Evolutionary conservation across 2,113 vertebrate species (phyloP).

Genomic region (Tapirus terrestris): DNA sequence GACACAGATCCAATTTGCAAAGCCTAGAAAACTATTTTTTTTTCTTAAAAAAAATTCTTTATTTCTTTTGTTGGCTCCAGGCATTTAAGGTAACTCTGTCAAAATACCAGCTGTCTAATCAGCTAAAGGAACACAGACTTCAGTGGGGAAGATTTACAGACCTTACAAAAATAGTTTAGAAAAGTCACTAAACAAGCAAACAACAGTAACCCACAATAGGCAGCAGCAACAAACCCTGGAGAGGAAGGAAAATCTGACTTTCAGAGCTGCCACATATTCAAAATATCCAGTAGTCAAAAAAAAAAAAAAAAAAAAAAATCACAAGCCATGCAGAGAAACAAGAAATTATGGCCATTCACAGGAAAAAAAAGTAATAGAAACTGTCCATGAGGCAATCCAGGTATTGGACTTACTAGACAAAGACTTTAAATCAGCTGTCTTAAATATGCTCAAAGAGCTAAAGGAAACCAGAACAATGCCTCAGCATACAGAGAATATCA

Average conservation of each 20-base stretch:
- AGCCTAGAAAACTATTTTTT: background rate
- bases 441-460: background rate
- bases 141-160: background rate
- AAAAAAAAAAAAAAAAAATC: background rate
- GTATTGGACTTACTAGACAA: background rate
- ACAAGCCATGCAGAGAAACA: background rate
- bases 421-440: background rate
- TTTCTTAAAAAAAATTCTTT: background rate
- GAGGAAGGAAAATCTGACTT: background rate
- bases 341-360: background rate
- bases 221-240: background rate
- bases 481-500: background rate
- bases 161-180: background rate
- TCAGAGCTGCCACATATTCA: background rate
- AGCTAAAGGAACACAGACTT: background rate
- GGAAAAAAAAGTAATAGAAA: background rate
- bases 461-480: background rate
- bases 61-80: background rate
- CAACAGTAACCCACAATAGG: background rate
- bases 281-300: background rate
- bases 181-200: background rate
- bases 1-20: background rate
- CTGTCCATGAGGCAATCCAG: background rate
- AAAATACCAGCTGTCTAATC: background rate
- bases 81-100: background rate